Conservation (phyloP, 1,140 invertebrate species). For the Caenorhabditis inopinata region DNA sequence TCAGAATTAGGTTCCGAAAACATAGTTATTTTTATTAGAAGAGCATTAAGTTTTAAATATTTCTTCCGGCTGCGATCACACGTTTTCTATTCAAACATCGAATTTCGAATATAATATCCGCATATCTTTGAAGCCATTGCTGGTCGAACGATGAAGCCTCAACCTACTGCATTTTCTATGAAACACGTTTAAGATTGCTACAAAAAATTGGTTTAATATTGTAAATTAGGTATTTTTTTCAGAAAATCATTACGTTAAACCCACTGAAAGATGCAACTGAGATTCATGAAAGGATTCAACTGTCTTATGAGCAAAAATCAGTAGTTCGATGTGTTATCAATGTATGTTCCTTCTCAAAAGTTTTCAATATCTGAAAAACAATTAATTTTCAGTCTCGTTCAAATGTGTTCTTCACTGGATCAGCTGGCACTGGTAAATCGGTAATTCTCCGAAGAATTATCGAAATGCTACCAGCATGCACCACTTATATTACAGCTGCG, state of each 20-base stretch:
- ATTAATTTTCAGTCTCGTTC: constrained; percentile 69
- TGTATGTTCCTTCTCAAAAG: not conserved
- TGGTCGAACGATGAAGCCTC: no score
- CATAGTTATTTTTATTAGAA: no score
- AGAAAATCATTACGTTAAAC: not conserved
- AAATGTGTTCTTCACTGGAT: constrained; percentile 87
- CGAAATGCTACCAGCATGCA: constrained; percentile 81
- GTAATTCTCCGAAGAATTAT: constrained; percentile 82
- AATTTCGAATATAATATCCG: no score
- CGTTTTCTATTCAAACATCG: no score
- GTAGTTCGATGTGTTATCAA: constrained; percentile 76
- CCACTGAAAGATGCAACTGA: constrained; percentile 65
- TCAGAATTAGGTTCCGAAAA: no score
- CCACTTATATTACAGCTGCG: constrained; percentile 84
- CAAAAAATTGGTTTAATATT: no score
- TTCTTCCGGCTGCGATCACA: no score
- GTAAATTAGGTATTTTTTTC: not conserved
- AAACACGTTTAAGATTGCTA: constrained; percentile 63
- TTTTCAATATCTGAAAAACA: no score
- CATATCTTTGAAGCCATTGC: no score
- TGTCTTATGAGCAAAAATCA: constrained; percentile 79
- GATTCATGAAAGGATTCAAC: constrained; percentile 64
- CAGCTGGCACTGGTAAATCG: constrained; percentile 94
- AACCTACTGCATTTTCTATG: not conserved
- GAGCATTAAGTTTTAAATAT: no score